A percentile compares a stretch with the other conserved stretches of the same genome.
Evolutionary conservation across 2,888 invertebrate species (phyloP).

Genomic region (Tetragnatha montana): DNA sequence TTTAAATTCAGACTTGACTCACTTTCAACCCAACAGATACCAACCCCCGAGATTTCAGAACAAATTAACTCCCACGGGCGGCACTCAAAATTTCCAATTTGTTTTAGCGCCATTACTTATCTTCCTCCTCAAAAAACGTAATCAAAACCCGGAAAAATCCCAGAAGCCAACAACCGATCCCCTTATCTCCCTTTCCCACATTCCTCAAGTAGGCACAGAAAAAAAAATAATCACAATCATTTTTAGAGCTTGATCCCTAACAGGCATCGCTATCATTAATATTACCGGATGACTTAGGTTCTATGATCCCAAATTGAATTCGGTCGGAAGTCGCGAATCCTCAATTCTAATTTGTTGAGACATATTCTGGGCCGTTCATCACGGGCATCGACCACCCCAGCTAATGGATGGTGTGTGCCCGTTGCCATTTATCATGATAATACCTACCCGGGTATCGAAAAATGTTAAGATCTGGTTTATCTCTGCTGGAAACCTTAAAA

Average conservation of each 20-base stretch:
- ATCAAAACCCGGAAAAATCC: not conserved
- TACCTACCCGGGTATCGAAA: constrained; percentile 51
- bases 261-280: constrained; percentile 23
- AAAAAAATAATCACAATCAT: not conserved
- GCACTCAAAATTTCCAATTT: not conserved
- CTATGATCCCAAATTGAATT: constrained; percentile 30
- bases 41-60: not conserved
- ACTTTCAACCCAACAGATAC: too few species aligned
- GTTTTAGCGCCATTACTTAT: not conserved
- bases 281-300: constrained; percentile 27
- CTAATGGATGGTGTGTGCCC: constrained; percentile 42
- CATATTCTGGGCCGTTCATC: constrained; percentile 49
- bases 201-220: not conserved
- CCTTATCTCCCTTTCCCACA: not conserved
- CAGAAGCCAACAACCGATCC: not conserved
- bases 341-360: constrained; percentile 57
- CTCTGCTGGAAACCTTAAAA: constrained; percentile 36
- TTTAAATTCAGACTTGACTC: too few species aligned
- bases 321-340: constrained; percentile 11
- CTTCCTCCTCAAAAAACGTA: not conserved
- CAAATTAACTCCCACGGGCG: not conserved
- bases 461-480: constrained; percentile 55
- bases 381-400: constrained; percentile 36
- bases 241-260: not conserved
- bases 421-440: constrained; percentile 49